phyloP scores from a whole-genome alignment of 2,113 vertebrate genomes.

The Bungarus multicinctus region DNA sequence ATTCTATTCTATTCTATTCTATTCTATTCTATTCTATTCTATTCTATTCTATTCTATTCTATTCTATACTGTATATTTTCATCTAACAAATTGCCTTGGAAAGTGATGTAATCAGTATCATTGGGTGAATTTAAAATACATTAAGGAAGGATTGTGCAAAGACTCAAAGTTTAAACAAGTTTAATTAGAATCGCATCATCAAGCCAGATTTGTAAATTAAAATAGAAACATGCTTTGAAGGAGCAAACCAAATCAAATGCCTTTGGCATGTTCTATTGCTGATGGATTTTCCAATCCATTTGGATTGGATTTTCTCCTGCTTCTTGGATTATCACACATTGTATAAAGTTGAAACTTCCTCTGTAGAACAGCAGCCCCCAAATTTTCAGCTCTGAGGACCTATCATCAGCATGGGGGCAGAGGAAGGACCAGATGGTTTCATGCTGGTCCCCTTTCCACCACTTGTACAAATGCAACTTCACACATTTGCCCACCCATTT shows the following conservation, averaged over 20 bases:
- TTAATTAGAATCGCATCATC: background rate
- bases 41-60: too few relatives aligned
- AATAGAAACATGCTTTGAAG: background rate
- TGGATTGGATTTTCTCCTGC: background rate
- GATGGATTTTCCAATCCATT: background rate
- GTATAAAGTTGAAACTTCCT: background rate
- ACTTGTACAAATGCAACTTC: background rate
- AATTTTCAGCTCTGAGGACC: background rate
- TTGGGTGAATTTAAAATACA: background rate
- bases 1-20: too few relatives aligned
- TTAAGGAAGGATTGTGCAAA: background rate
- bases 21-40: too few relatives aligned
- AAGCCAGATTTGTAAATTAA: background rate
- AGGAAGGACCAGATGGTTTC: background rate
- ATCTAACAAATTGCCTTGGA: background rate
- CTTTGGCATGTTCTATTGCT: background rate
- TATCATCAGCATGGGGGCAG: background rate
- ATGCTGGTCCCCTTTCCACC: background rate
- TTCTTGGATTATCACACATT: background rate
- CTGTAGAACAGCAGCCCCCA: background rate
- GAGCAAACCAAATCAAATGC: background rate
- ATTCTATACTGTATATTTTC: too few relatives aligned
- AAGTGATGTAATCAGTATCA: background rate
- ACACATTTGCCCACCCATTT: background rate
- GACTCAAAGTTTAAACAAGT: background rate